A percentile compares a stretch with the other conserved stretches of the same genome.
Evolutionary conservation across 2,888 invertebrate genomes (phyloP).

Genomic region (Bellardia bayeri): DNA sequence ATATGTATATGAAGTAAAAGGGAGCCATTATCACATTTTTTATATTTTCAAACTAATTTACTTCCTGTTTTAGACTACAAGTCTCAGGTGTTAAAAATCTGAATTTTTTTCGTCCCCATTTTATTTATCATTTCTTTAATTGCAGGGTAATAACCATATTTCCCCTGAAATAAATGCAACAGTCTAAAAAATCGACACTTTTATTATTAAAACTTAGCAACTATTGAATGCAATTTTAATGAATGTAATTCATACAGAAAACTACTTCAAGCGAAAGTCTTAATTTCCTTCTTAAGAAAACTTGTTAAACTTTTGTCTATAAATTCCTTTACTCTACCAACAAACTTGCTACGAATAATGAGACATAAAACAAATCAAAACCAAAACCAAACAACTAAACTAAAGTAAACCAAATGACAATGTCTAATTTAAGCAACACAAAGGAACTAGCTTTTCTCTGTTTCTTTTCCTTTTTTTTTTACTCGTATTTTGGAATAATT

Average conservation of each 20-base stretch:
- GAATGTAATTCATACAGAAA: slow-evolving; percentile 40
- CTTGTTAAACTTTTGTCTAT: slow-evolving; percentile 42
- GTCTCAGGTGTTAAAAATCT: too few relatives aligned
- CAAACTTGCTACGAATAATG: slow-evolving; percentile 1
- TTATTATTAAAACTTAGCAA: slow-evolving; percentile 14
- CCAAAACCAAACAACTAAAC: neutral
- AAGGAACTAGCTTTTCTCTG: slow-evolving; percentile 13
- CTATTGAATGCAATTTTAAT: slow-evolving; percentile 53
- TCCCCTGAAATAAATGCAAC: neutral
- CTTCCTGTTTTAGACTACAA: too few relatives aligned
- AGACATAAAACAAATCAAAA: slow-evolving; percentile 13
- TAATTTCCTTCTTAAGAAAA: slow-evolving; percentile 59
- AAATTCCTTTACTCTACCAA: neutral
- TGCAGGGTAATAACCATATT: too few relatives aligned
- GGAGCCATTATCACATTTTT: too few relatives aligned
- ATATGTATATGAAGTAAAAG: too few relatives aligned
- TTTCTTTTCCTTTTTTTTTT: slow-evolving; percentile 13
- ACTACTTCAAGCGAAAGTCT: slow-evolving; percentile 61
- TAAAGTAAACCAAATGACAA: slow-evolving; percentile 34
- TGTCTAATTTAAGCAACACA: slow-evolving; percentile 16
- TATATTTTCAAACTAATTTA: too few relatives aligned
- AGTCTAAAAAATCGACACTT: neutral
- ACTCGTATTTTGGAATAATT: neutral
- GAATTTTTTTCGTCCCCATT: too few relatives aligned
- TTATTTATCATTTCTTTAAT: too few relatives aligned